A percentile compares a stretch with the other conserved stretches of the same genome.
Evolutionary conservation across 2,797 vertebrate genomes (phyloP).

Genomic region (Tangara arthus): DNA sequence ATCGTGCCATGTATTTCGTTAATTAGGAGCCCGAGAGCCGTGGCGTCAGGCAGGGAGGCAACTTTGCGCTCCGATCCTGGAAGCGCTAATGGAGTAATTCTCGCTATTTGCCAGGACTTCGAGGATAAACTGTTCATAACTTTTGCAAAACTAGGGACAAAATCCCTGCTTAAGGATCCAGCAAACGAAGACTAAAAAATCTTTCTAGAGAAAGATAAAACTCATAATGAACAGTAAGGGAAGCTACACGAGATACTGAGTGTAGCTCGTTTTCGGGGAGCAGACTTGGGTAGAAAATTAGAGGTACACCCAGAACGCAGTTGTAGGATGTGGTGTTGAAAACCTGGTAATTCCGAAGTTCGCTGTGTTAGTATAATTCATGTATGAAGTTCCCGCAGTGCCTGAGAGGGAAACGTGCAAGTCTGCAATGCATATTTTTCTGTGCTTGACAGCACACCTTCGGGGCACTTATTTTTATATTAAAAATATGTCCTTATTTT

Average conservation of each 20-base stretch:
- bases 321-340: background rate
- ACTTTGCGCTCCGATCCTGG: background rate
- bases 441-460: background rate
- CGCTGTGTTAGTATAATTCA: rapidly evolving
- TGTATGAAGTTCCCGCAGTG: background rate
- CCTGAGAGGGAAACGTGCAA: background rate
- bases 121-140: background rate
- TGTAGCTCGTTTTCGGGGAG: background rate
- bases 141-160: background rate
- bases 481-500: background rate
- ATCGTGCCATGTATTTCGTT: background rate
- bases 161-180: background rate
- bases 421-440: background rate
- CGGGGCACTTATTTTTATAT: background rate
- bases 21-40: background rate
- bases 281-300: background rate
- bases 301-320: rapidly evolving
- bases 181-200: background rate
- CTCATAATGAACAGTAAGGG: background rate
- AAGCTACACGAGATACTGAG: rapidly evolving
- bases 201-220: background rate
- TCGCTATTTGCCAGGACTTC: background rate
- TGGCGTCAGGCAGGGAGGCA: too few relatives aligned
- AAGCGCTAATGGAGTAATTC: rapidly evolving
- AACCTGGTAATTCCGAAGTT: background rate